phyloP scores from a whole-genome alignment of 2,888 invertebrate species.

The Nephrotoma flavescens region DNA sequence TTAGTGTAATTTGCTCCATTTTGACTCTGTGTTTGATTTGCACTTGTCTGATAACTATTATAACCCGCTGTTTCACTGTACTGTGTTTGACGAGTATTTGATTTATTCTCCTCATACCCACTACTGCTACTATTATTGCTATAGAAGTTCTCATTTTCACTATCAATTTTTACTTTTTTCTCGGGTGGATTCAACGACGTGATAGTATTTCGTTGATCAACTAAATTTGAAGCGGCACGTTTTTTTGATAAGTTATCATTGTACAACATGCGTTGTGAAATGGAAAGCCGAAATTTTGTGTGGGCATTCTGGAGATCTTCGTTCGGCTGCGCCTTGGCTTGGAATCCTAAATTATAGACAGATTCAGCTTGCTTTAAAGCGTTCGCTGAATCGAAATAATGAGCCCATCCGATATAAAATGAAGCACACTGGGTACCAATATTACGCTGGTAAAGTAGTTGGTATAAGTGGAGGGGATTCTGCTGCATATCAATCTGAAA shows the following conservation, averaged over 20 bases:
- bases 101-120: not conserved
- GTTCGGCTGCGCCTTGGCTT: constrained; percentile 62
- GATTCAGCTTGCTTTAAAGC: constrained; percentile 75
- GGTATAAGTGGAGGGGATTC: constrained; percentile 66
- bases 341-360: constrained; percentile 65
- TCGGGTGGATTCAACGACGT: constrained; percentile 38
- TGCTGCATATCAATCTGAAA: constrained; percentile 59
- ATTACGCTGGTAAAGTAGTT: constrained; percentile 63
- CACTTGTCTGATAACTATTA: not conserved
- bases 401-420: constrained; percentile 83
- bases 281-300: constrained; percentile 56
- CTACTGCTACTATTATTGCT: not conserved
- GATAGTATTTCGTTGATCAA: constrained; percentile 56
- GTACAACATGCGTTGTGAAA: constrained; percentile 50
- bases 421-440: constrained; percentile 69
- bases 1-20: not conserved
- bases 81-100: not conserved
- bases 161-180: constrained; percentile 6
- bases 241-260: constrained; percentile 43
- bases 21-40: not conserved
- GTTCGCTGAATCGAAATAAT: constrained; percentile 65
- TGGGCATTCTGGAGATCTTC: constrained; percentile 62
- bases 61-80: not conserved
- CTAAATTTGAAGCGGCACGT: constrained; percentile 34
- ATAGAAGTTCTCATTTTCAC: not conserved